These are phyloP conservation scores for Panagrolaimus sp. DNA, from an alignment of 1,140 invertebrate species.

Conservation along the genomic window DNA sequence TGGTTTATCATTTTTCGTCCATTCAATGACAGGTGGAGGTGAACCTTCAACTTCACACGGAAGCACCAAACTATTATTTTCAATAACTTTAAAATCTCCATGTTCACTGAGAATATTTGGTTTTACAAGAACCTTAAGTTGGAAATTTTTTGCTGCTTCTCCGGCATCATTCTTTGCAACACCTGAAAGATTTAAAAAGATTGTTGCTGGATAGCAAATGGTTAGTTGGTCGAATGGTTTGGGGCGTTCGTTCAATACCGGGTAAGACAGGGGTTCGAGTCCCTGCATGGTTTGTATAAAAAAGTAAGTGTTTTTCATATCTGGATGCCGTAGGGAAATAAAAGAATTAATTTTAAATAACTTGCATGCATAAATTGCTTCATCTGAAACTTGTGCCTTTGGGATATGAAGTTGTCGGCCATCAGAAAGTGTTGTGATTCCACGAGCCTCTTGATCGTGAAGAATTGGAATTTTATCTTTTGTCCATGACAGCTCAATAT, in stretches of 20 bases:
- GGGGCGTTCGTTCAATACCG: no score
- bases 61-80: conserved; percentile 53
- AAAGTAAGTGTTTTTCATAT: no score
- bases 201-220: no score
- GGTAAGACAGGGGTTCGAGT: no score
- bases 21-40: conserved; percentile 55
- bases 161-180: conserved; percentile 58
- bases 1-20: conserved; percentile 34
- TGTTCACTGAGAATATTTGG: conserved; percentile 44
- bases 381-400: not conserved
- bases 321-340: no score
- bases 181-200: no score
- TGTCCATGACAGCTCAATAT: conserved; percentile 19
- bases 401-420: not conserved
- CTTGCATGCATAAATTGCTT: not conserved
- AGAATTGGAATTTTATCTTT: not conserved
- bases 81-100: conserved; percentile 50
- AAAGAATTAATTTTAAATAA: no score
- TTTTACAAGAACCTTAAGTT: conserved; percentile 51
- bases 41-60: conserved; percentile 60
- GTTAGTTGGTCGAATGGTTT: no score
- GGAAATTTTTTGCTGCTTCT: conserved; percentile 54
- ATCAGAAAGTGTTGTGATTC: not conserved
- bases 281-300: no score
- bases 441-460: not conserved